Conservation (phyloP, 2,888 invertebrate genomes). For the Phorcus lineatus region DNA sequence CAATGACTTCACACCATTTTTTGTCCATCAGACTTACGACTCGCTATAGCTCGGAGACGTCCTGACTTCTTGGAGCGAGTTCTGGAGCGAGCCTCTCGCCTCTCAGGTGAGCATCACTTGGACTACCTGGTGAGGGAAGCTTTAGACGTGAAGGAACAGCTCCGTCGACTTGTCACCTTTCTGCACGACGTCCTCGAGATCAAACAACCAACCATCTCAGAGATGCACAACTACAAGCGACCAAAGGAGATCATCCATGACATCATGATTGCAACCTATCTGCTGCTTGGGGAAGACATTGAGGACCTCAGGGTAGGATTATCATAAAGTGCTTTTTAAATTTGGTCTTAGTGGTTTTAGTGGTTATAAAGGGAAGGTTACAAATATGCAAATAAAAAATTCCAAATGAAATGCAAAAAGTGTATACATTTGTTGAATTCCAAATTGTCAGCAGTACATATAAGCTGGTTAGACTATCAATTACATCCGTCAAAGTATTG, state of each 20-base stretch:
- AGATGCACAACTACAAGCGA: slow-evolving; percentile 48
- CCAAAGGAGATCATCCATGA: slow-evolving; percentile 45
- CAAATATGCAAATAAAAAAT: too few species aligned
- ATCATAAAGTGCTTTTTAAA: too few species aligned
- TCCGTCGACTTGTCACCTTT: slow-evolving; percentile 15
- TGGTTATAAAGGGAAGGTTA: too few species aligned
- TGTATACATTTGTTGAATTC: too few species aligned
- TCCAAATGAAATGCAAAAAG: too few species aligned
- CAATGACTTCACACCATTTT: background rate
- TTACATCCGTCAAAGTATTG: too few species aligned
- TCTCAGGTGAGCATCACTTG: slow-evolving; percentile 35
- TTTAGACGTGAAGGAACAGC: slow-evolving; percentile 12
- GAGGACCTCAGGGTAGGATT: background rate
- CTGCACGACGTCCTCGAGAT: slow-evolving; percentile 40
- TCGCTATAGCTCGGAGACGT: slow-evolving; percentile 37
- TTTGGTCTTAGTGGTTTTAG: too few species aligned
- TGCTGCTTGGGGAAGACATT: slow-evolving; percentile 45
- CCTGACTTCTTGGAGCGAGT: slow-evolving; percentile 42
- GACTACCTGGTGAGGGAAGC: slow-evolving; percentile 34
- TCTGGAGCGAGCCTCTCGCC: slow-evolving; percentile 39
- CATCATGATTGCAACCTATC: slow-evolving; percentile 46
- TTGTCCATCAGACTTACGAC: background rate
- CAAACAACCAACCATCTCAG: slow-evolving; percentile 52
- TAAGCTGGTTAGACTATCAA: too few species aligned
- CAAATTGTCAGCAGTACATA: too few species aligned